These are phyloP conservation scores for Serilophus lunatus DNA, from an alignment of 2,113 vertebrate species.

Conservation along the genomic window DNA sequence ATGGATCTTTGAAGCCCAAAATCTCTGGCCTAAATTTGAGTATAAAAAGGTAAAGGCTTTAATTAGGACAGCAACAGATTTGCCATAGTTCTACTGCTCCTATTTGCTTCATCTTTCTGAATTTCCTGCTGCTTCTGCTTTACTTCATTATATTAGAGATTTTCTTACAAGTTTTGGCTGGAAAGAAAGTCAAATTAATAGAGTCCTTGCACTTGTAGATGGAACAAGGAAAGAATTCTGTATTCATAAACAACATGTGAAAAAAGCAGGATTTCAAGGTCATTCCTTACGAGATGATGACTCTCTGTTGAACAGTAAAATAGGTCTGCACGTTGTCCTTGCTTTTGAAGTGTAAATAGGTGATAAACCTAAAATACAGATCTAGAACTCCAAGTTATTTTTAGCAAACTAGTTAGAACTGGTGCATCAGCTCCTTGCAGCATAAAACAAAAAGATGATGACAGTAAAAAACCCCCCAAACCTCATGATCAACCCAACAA, in stretches of 20 bases:
- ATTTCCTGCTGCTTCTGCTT: not conserved
- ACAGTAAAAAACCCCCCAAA: not conserved
- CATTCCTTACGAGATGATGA: not conserved
- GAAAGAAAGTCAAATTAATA: not conserved
- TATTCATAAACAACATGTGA: not conserved
- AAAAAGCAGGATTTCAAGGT: not conserved
- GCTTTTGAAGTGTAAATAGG: slow-evolving; percentile 56
- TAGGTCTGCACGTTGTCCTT: not conserved
- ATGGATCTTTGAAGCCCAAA: not conserved
- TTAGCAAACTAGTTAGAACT: not conserved
- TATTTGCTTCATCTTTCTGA: not conserved
- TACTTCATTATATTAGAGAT: not conserved
- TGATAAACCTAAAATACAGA: not conserved
- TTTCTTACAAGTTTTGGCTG: not conserved
- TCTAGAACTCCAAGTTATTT: slow-evolving; percentile 17
- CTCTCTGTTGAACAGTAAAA: not conserved
- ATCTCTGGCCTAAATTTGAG: not conserved
- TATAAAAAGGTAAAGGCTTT: not conserved
- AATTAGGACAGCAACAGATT: not conserved
- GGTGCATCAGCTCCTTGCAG: not conserved
- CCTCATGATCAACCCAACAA: not conserved
- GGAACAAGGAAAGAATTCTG: not conserved
- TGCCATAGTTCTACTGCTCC: not conserved
- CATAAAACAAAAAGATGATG: not conserved
- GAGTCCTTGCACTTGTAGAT: not conserved